A percentile compares a stretch with the other conserved stretches of the same genome.
phyloP scores from a whole-genome alignment of 2,888 invertebrate genomes.

The Cordilura impudica region DNA sequence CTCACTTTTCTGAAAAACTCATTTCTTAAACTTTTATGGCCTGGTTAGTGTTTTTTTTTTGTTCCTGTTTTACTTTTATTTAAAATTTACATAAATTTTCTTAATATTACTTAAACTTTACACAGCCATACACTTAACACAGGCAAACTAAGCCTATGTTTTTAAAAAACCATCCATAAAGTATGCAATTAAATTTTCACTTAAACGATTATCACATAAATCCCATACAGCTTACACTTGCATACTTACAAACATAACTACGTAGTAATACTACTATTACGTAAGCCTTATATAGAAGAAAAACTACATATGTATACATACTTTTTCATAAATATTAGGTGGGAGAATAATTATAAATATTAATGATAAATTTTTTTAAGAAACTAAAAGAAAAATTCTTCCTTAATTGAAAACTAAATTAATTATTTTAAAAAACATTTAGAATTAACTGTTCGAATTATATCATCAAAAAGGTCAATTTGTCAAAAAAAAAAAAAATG shows the following conservation, averaged over 20 bases:
- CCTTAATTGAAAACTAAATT: no score
- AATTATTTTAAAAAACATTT: no score
- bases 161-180: constrained; percentile 73
- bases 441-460: no score
- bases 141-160: constrained; percentile 35
- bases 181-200: constrained; percentile 77
- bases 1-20: constrained; percentile 11
- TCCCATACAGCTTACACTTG: constrained; percentile 65
- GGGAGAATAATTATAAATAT: background rate
- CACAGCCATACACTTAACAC: constrained; percentile 23
- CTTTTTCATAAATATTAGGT: background rate
- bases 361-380: background rate
- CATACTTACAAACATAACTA: background rate
- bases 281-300: constrained; percentile 50
- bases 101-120: constrained; percentile 64
- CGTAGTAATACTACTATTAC: background rate
- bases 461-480: no score
- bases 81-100: constrained; percentile 75
- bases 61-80: constrained; percentile 70
- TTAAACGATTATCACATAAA: constrained; percentile 77
- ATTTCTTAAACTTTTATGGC: constrained; percentile 37
- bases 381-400: background rate
- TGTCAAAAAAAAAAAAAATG: no score
- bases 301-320: background rate
- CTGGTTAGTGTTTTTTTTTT: constrained; percentile 5